Evolutionary conservation across 2,113 vertebrate species (phyloP).

Genomic region (Scomber japonicus): DNA sequence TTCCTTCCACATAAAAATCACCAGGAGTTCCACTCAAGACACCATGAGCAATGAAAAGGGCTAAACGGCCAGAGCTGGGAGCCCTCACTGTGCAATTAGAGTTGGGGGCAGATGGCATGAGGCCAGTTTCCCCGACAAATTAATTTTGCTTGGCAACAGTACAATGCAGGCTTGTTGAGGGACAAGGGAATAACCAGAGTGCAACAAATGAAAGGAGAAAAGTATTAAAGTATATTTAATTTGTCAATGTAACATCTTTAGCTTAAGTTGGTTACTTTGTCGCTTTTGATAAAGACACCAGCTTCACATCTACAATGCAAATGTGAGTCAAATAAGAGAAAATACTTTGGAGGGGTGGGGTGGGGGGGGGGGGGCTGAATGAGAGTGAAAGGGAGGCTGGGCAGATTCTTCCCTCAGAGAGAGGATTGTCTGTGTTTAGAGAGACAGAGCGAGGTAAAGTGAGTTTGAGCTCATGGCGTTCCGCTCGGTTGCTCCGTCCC

Average conservation of each 20-base stretch:
- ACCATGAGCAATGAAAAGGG: slow-evolving; percentile 1
- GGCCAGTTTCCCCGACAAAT: slow-evolving; percentile 72
- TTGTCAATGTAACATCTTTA: slow-evolving; percentile 6
- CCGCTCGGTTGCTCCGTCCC: slow-evolving; percentile 22
- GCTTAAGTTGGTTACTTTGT: background rate
- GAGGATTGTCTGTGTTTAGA: slow-evolving; percentile 19
- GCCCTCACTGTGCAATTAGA: slow-evolving; percentile 65
- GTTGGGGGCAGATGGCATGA: slow-evolving; percentile 58
- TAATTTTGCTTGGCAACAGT: slow-evolving; percentile 80
- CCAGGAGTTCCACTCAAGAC: slow-evolving; percentile 12
- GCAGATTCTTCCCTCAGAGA: slow-evolving; percentile 10
- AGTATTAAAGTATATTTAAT: background rate
- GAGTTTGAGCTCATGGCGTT: slow-evolving; percentile 33
- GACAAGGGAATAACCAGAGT: slow-evolving; percentile 7
- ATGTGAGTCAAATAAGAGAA: background rate
- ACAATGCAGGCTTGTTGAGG: slow-evolving; percentile 70
- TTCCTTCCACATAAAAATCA: slow-evolving; percentile 19
- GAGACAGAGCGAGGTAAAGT: slow-evolving; percentile 2
- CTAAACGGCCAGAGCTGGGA: slow-evolving; percentile 21
- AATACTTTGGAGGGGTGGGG: background rate
- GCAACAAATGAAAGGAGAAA: slow-evolving; percentile 23
- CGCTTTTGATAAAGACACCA: background rate
- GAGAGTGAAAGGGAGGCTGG: background rate
- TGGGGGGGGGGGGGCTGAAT: background rate
- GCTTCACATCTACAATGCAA: background rate